Percentiles rank a stretch among this genome's conserved stretches.
These are phyloP conservation scores for Agrochola circellaris DNA, from an alignment of 2,888 invertebrate genomes.

Conservation along the genomic window DNA sequence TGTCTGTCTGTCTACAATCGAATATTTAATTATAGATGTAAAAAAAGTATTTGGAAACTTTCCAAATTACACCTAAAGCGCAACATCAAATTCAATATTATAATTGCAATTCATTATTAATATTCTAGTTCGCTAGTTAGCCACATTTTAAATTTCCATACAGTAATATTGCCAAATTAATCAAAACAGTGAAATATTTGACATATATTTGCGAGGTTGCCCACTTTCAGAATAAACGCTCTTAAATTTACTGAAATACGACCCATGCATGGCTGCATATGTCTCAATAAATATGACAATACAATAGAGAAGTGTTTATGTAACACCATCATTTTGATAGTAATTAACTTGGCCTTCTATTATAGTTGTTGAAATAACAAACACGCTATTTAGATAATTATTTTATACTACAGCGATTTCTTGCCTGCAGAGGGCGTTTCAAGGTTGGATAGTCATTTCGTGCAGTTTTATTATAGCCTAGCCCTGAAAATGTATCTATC, in stretches of 20 bases:
- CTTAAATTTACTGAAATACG: conserved; percentile 21
- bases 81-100: too few relatives aligned
- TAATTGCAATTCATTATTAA: too few relatives aligned
- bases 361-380: conserved; percentile 32
- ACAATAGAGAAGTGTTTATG: conserved; percentile 40
- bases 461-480: neutral
- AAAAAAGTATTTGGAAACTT: too few relatives aligned
- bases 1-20: too few relatives aligned
- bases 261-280: conserved; percentile 27
- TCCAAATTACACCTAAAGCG: too few relatives aligned
- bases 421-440: conserved; percentile 36
- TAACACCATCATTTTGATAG: conserved; percentile 44
- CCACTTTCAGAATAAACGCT: too few relatives aligned
- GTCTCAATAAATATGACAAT: conserved; percentile 48
- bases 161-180: too few relatives aligned
- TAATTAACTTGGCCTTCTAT: conserved; percentile 55
- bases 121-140: too few relatives aligned
- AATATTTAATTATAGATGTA: too few relatives aligned
- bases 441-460: conserved; percentile 23
- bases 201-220: too few relatives aligned
- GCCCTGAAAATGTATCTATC: neutral
- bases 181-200: too few relatives aligned
- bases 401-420: conserved; percentile 18
- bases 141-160: too few relatives aligned
- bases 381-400: conserved; percentile 25